Base-by-base conservation (phyloP, 2,113 vertebrate species). In the Ammodytes marinus region DNA sequence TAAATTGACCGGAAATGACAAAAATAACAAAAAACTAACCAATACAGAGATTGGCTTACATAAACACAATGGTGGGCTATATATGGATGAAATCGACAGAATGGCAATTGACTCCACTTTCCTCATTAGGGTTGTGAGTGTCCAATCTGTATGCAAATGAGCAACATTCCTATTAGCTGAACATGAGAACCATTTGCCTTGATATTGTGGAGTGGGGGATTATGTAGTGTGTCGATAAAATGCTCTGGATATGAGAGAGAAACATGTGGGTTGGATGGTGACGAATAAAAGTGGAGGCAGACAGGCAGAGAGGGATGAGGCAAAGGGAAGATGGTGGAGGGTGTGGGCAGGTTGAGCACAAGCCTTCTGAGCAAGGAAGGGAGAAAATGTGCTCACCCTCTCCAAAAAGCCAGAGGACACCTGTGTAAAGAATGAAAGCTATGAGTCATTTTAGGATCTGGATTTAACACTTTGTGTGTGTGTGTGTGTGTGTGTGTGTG, bases 261-360 rank as follows among this genome's bases (percentile, higher is more conserved):
- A 82, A 78, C 64, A 82, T 85, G 89, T 91, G 84, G 89, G 90
- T 35, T 74, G 74, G 39, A 73, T 79, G 74, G 87, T 87, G 89
- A 93, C 88, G 91, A 90, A 93, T 83, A 77, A 80, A 81, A 70
- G 78, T 82, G 89, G 90, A 89, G 87, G 85, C 86, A 87, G 84
- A 80, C 69, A 68, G 59, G 79, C 66, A 81, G 57, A 72, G 84
- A 87, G 53, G 82, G 79, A 86, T 85, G 87, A 89, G 69, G 87
- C 75, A 64, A 75, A 80, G 54, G 68, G 77, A 78, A 86, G 80
- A 83, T 12, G 65, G 80, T 66, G 72, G 75, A 82, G 40, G 80
- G 86, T 89, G 89, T 91, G 88, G 90, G 91, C 82, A 88, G 89
- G 69, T 14, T 74, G 78, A 72, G 57, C 71, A 60, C 74, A 72